Percentiles rank a stretch among this genome's conserved stretches.
Evolutionary conservation across 2,888 invertebrate genomes (phyloP).

Genomic region (Chloroclystis v-ata): DNA sequence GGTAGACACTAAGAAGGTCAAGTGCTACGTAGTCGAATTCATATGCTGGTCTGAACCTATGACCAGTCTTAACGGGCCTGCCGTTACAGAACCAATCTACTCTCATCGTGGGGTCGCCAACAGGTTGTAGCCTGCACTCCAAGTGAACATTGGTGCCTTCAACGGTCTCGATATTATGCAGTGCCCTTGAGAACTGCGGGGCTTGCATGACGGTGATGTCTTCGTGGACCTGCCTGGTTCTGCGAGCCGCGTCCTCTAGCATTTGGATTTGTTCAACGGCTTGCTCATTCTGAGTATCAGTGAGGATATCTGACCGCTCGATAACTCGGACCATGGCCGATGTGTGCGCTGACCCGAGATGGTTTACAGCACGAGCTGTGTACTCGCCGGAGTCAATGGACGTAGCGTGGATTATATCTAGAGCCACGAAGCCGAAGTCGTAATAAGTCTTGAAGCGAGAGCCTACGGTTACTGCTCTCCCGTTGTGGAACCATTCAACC

Average conservation of each 20-base stretch:
- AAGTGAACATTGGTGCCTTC: constrained; percentile 95
- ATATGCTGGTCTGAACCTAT: constrained; percentile 96
- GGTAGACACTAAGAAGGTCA: constrained; percentile 96
- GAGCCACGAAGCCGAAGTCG: constrained; percentile 97
- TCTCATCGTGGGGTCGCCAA: constrained; percentile 93
- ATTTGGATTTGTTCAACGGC: constrained; percentile 94
- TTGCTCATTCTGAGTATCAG: constrained; percentile 94
- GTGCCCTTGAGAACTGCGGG: constrained; percentile 90
- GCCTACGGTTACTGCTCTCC: constrained; percentile 90
- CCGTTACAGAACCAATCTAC: constrained; percentile 99
- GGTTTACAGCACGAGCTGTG: constrained; percentile 94
- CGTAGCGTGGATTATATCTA: constrained; percentile 96
- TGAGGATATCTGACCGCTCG: constrained; percentile 87
- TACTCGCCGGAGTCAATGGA: constrained; percentile 97
- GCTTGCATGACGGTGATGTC: constrained; percentile 90
- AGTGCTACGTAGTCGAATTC: constrained; percentile 98
- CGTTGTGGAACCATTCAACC: constrained; percentile 97
- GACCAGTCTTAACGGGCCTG: constrained; percentile 92
- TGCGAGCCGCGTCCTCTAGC: constrained; percentile 88
- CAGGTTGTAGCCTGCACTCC: constrained; percentile 93
- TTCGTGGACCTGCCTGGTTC: constrained; percentile 84
- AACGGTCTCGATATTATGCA: constrained; percentile 93
- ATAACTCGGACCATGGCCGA: constrained; percentile 93
- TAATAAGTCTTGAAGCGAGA: constrained; percentile 96
- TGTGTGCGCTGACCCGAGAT: constrained; percentile 94